Base-by-base conservation (phyloP, 2,797 vertebrate genomes). In the Diceros bicornis region DNA sequence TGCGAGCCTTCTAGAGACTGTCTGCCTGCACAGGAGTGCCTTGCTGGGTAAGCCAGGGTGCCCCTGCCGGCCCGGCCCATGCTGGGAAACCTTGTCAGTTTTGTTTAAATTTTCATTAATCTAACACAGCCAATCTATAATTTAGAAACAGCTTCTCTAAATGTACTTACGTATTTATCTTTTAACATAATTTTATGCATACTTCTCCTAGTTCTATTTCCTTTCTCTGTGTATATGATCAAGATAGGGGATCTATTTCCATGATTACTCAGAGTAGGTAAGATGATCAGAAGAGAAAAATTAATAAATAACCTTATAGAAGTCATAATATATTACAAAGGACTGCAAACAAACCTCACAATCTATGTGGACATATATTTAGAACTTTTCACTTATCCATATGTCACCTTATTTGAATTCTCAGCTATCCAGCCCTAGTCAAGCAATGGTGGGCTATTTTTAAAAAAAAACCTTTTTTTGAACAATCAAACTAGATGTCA, bases 341-440 rank as follows among this genome's bases (percentile, higher is more conserved):
- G 68, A 8, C 44, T 25, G 10, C 57, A 23, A 57, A 62, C 20
- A 16, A 13, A 59, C 0, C 0, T 6, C 11, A 6, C 32, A 0
- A 2, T 1, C 16, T 11, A 52, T 0, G 0, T 2, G 14, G n/a
- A 20, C 6, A 25, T 2, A 1, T 4, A 6, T 13, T 16, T 6
- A 21, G 44, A 88, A 37, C 44, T 9, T 57, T 41, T 34, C 25
- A 21, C 66, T 23, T 6, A 37, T 9, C n/a, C 7, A 17, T 5
- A 2, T 3, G 27, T 2, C 44, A 11, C 47, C 37, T 9, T 2
- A 18, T 57, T 10, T 23, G 18, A 83, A 18, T 4, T 27, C 16
- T 82, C 34, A 32, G 69, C 61, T 32, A 2, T 1, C 16, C 20
- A 41, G 88, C 34, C 64, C 37, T 17, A 3, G 13, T 59, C 41